Base-by-base conservation (phyloP, 2,888 invertebrate species). In the Melipona bicolor region DNA sequence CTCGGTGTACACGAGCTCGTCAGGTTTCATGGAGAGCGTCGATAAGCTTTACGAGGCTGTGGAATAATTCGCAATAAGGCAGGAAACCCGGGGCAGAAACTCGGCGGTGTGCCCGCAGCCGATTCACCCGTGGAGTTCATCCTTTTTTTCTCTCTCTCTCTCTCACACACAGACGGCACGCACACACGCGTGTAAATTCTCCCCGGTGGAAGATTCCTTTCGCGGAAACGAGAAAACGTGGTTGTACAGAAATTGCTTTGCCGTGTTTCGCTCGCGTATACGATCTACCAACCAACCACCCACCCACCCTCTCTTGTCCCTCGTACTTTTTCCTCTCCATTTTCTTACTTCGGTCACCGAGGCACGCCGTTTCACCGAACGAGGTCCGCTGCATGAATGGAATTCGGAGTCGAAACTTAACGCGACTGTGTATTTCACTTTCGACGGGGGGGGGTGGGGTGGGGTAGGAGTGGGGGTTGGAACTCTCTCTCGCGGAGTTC, bases 181-280 rank as follows among this genome's bases (percentile, higher is more conserved):
- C 50, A 21, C 69, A 49, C 81, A 52, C n/a, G 74, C 87, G 85
- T 89, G 89, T 87, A 88, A 89, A 89, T 89, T 89, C 88, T 49
- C 77, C 74, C 75, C 83, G 3, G 3, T 0, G 76, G 73, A 84
- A 80, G 84, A 80, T 82, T 73, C 84, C 85, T 80, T 80, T 81
- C 88, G 84, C 80, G 82, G 90, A 87, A 89, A 89, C 88, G 88
- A 87, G 89, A 79, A 90, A 88, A 90, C 88, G 89, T 80, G 86
- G 87, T 89, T 90, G 90, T 90, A 87, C 88, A 90, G 89, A 89
- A 89, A 89, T 90, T 90, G 90, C 89, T 87, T 89, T 90, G 87
- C 89, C 89, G 82, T 89, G 90, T 90, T 89, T 84, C 87, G 87
- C 81, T 72, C 79, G 83, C 84, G 82, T 84, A 81, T 79, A 79